These are phyloP conservation scores for Clarias platycephalus DNA, from an alignment of 2,797 vertebrate species.

Conservation along the genomic window DNA sequence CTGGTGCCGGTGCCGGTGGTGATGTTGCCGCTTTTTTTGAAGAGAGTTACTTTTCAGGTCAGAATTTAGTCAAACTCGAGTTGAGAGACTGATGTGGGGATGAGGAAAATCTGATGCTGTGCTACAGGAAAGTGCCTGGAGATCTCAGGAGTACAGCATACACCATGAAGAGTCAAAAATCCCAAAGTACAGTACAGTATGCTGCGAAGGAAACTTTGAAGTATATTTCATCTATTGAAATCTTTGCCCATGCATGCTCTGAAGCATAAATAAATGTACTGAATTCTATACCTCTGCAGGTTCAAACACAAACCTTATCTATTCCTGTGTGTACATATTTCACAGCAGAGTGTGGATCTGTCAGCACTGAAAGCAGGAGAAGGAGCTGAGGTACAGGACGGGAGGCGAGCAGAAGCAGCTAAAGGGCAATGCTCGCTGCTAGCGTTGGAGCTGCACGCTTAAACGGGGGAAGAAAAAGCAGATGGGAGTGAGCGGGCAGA, in stretches of 20 bases:
- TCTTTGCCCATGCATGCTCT: slow-evolving; percentile 5
- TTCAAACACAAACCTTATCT: slow-evolving; percentile 41
- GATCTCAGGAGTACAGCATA: slow-evolving; percentile 4
- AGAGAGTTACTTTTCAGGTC: background rate
- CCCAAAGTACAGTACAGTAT: slow-evolving; percentile 34
- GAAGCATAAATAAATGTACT: slow-evolving; percentile 35
- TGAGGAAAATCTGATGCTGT: slow-evolving; percentile 14
- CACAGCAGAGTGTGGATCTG: slow-evolving; percentile 33
- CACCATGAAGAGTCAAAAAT: slow-evolving; percentile 23
- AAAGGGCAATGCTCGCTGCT: slow-evolving; percentile 54
- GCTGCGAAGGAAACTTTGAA: slow-evolving; percentile 27
- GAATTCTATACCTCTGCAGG: slow-evolving; percentile 29
- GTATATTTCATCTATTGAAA: slow-evolving; percentile 18
- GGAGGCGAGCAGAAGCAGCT: slow-evolving; percentile 24
- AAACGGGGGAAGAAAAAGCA: slow-evolving; percentile 52
- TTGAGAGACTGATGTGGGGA: slow-evolving; percentile 11
- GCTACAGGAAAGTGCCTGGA: slow-evolving; percentile 15
- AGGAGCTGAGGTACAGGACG: slow-evolving; percentile 20
- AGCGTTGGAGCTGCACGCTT: slow-evolving; percentile 46
- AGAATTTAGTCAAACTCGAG: background rate
- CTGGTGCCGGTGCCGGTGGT: slow-evolving; percentile 41
- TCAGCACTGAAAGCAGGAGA: slow-evolving; percentile 16
- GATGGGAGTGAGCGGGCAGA: slow-evolving; percentile 61
- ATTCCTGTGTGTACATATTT: slow-evolving; percentile 28
- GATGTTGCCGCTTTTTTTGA: background rate